These are phyloP conservation scores for Paracanthobrama guichenoti DNA, from an alignment of 2,113 vertebrate genomes.

Conservation along the genomic window DNA sequence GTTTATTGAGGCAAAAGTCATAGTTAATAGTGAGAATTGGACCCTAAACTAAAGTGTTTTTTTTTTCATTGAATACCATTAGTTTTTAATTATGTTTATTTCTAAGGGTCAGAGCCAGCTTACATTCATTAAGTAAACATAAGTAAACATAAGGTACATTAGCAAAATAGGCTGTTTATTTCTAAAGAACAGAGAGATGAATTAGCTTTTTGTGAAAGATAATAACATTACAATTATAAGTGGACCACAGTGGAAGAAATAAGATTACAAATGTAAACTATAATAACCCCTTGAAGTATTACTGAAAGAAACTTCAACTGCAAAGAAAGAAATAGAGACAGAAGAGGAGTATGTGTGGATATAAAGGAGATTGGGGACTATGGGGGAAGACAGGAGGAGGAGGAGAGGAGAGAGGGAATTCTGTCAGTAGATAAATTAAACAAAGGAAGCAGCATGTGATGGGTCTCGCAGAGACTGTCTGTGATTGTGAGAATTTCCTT, in stretches of 20 bases:
- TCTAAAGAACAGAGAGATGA: background rate
- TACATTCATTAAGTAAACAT: background rate
- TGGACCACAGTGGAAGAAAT: background rate
- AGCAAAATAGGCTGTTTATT: background rate
- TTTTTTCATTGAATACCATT: background rate
- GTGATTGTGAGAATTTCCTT: constrained; percentile 5
- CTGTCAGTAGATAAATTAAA: constrained; percentile 36
- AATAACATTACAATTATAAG: background rate
- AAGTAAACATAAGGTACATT: background rate
- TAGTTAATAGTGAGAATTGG: too few relatives aligned
- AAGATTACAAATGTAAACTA: background rate
- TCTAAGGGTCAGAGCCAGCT: background rate
- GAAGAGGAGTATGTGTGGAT: background rate
- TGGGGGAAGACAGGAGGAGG: constrained; percentile 22
- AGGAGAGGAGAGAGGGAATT: constrained; percentile 22
- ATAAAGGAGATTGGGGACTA: background rate
- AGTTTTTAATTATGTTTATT: background rate
- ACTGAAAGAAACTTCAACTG: background rate
- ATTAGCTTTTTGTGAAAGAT: background rate
- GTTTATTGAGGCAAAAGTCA: too few relatives aligned
- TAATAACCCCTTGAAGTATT: background rate
- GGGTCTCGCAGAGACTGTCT: constrained; percentile 22
- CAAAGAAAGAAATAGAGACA: background rate
- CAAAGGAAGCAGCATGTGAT: constrained; percentile 32
- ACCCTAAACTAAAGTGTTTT: too few relatives aligned